These are phyloP conservation scores for Bradypodion ventrale DNA, from an alignment of 2,797 vertebrate species.

Conservation along the genomic window DNA sequence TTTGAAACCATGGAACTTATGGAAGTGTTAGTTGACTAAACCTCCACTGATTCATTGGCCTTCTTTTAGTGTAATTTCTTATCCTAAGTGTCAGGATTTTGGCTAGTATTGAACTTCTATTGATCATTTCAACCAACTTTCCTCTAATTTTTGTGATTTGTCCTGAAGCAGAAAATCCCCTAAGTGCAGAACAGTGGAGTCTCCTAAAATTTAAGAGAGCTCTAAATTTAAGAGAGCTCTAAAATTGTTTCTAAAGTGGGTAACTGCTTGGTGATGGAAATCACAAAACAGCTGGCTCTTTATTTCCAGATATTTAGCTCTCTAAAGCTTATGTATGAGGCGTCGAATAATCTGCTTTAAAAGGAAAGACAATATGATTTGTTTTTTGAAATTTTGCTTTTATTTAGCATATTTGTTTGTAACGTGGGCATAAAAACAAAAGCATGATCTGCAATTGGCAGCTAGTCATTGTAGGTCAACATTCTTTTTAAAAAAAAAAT, in stretches of 20 bases:
- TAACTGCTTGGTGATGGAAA: no score
- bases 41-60: no score
- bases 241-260: neutral
- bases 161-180: neutral
- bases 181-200: neutral
- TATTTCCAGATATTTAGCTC: neutral
- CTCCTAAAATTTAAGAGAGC: neutral
- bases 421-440: neutral
- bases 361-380: no score
- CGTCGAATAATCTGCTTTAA: neutral
- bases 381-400: neutral
- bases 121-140: neutral
- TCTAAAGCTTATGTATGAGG: neutral
- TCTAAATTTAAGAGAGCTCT: neutral
- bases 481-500: no score
- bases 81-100: no score
- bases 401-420: neutral
- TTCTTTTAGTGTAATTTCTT: no score
- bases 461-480: no score
- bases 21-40: no score
- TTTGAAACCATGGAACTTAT: no score
- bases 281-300: neutral
- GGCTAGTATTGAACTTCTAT: neutral
- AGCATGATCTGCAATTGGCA: neutral
- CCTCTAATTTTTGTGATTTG: neutral